Percentiles rank a stretch among this genome's conserved stretches.
Conservation (phyloP, 2,113 vertebrate genomes). For the Ploceus nigricollis region DNA sequence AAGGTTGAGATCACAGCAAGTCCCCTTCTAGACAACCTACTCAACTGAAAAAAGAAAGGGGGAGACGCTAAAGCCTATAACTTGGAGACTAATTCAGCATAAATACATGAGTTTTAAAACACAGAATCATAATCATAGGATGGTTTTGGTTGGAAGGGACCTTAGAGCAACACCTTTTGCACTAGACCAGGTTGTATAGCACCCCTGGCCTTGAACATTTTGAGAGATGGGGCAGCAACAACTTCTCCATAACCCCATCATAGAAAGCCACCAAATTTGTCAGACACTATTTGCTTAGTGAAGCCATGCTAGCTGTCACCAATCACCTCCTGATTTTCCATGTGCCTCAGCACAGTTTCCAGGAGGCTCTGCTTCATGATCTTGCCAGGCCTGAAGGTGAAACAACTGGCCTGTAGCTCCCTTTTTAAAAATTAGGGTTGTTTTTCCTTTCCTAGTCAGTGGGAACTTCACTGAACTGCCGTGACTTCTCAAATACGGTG, state of each 20-base stretch:
- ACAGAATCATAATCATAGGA: neutral
- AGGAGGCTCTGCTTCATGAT: neutral
- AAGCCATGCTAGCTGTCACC: neutral
- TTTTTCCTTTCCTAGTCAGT: neutral
- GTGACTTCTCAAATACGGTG: neutral
- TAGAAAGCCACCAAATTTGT: neutral
- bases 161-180: neutral
- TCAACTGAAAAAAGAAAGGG: neutral
- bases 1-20: neutral
- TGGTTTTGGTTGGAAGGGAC: neutral
- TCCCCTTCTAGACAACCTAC: neutral
- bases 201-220: neutral
- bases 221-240: neutral
- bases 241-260: neutral
- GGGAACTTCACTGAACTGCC: accelerated
- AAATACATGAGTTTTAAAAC: neutral
- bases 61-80: neutral
- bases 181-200: neutral
- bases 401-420: neutral
- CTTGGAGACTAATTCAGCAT: neutral
- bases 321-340: neutral
- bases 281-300: neutral
- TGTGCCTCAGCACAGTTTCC: neutral
- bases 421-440: neutral
- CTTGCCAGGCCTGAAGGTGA: neutral